Conservation (phyloP, 2,797 vertebrate species). For the Darevskia nairensis region DNA sequence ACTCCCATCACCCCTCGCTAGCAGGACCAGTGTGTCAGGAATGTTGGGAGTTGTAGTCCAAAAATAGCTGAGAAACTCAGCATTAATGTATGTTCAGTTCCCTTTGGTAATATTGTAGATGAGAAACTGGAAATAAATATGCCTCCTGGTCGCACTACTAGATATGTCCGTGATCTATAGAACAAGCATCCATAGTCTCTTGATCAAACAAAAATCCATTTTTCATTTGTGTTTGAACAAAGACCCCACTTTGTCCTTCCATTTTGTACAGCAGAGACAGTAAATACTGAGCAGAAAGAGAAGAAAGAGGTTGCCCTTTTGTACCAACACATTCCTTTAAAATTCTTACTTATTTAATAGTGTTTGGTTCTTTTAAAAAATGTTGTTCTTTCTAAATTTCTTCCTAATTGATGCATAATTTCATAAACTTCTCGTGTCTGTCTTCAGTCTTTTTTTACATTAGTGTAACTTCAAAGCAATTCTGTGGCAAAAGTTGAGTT, state of each 20-base stretch:
- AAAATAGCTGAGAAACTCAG: too few species aligned
- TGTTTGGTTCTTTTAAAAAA: background rate
- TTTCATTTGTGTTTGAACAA: constrained; percentile 22
- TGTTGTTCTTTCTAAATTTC: background rate
- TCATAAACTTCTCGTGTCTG: too few species aligned
- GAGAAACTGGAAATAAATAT: constrained; percentile 8
- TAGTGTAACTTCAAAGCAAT: too few species aligned
- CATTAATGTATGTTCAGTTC: constrained; percentile 9
- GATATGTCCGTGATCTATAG: constrained; percentile 1
- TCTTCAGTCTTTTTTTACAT: too few species aligned
- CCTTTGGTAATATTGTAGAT: background rate
- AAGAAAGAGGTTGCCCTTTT: background rate
- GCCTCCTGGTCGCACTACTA: background rate
- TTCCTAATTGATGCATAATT: too few species aligned
- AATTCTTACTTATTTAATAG: background rate
- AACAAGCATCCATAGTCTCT: background rate
- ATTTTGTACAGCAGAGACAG: background rate
- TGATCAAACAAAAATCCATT: constrained; percentile 13
- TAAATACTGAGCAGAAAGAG: background rate
- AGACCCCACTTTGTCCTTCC: background rate
- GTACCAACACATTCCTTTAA: background rate
- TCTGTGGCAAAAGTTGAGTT: too few species aligned
- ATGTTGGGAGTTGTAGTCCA: too few species aligned
- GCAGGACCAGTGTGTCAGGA: too few species aligned
- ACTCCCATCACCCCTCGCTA: too few species aligned